These are phyloP conservation scores for Stratiomys singularior DNA, from an alignment of 2,888 invertebrate genomes.

Conservation along the genomic window DNA sequence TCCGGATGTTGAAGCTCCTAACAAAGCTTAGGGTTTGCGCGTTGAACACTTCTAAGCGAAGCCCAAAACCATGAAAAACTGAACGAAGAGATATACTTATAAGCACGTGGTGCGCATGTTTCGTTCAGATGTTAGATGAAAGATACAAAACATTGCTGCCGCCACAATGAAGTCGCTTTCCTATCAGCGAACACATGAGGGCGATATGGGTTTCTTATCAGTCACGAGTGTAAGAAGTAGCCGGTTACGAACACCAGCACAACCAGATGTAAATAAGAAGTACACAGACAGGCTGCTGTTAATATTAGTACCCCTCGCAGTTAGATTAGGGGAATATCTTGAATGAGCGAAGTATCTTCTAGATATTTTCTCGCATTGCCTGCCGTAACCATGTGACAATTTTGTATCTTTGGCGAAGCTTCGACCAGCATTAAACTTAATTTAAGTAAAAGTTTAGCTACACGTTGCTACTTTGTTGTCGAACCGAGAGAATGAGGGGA, in stretches of 20 bases:
- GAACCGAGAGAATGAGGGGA: neutral
- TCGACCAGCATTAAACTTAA: neutral
- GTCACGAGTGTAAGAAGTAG: neutral
- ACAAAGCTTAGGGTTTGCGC: no score
- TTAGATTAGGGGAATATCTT: neutral
- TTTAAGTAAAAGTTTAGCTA: neutral
- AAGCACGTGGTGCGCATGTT: neutral
- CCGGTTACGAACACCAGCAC: neutral
- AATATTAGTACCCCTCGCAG: neutral
- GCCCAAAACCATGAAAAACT: no score
- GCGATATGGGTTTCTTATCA: neutral
- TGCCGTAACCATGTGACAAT: neutral
- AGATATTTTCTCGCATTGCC: neutral
- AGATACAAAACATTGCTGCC: constrained; percentile 3
- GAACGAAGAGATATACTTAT: neutral
- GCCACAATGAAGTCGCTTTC: neutral
- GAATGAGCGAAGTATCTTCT: no score
- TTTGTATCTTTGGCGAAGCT: no score
- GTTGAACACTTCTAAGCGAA: no score
- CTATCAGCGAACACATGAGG: neutral
- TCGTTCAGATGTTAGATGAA: neutral
- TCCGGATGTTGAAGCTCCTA: no score
- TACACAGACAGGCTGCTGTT: neutral
- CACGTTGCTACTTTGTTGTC: neutral
- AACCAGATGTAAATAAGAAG: no score